Evolutionary conservation across 2,797 vertebrate genomes (phyloP), one percentile per base, ranked within the genome.

Genomic region (Eospalax fontanierii): DNA sequence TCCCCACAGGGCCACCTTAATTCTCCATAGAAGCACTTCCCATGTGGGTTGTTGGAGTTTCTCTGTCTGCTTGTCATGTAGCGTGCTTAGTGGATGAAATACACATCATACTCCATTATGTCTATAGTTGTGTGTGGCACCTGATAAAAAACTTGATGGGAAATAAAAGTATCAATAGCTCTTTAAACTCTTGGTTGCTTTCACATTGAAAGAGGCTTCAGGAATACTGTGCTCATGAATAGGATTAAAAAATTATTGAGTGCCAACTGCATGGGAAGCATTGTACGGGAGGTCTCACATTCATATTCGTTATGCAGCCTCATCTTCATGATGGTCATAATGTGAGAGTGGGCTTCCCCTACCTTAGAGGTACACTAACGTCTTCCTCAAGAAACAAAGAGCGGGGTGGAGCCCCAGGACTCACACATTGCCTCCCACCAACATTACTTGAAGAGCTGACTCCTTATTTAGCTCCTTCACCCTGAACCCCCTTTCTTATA

Each of bases 141-240:
- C 19, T 38, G 43, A 21, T 35, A 68, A 59, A 79, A 71, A 95
- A 82, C 15, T 18, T 26, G n/a, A 35, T 43, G 16, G 22, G 40
- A 66, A 89, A 68, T 79, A 57, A 43, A 92, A 54, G 33, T 33
- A 78, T 40, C 38, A 63, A 59, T 33, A 61, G 33, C 18, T 92
- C 40, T n/a, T 83, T 61, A 79, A 95, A 88, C 30, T 86, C 50
- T 83, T 61, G 22, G 35, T 54, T 79, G 70, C 33, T 93, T 16
- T 78, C 57, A 79, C 66, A n/a, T 28, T 85, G 78, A 78, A 85
- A 65, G 43, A 71, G n/a, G 26, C 82, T 89, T 61, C 43, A 54
- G 65, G 65, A 92, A 57, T 46, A 76, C 28, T 71, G 70, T 38
- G 28, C 59, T 88, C 54, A 88, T 11, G 33, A 57, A 68, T 35